Percentiles rank a stretch among this genome's conserved stretches.
Evolutionary conservation across 2,113 vertebrate species (phyloP).

Genomic region (Lichenostomus cassidix): DNA sequence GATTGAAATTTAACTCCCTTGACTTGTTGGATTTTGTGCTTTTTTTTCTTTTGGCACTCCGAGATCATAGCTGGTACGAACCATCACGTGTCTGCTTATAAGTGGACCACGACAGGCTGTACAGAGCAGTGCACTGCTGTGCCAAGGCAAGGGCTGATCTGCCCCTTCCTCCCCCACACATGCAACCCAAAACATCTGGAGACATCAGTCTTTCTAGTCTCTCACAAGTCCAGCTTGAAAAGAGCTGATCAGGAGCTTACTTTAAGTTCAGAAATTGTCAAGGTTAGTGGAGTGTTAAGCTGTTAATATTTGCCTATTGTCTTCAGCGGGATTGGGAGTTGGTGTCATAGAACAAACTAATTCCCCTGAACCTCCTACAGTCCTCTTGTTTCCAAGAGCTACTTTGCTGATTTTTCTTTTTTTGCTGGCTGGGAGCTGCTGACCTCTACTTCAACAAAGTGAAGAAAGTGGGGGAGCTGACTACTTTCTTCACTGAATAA

Average conservation of each 20-base stretch:
- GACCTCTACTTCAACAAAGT: not conserved
- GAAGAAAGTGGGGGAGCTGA: not conserved
- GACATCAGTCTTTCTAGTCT: not conserved
- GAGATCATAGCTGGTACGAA: no score
- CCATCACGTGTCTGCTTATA: no score
- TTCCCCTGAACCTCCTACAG: not conserved
- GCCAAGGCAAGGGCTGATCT: fast-evolving
- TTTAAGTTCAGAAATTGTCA: not conserved
- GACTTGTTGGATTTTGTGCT: no score
- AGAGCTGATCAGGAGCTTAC: not conserved
- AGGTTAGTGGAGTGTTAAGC: not conserved
- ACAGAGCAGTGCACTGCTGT: not conserved
- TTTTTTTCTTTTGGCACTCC: no score
- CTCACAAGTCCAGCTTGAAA: not conserved
- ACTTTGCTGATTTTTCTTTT: not conserved
- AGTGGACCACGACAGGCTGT: no score
- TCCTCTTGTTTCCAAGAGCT: not conserved
- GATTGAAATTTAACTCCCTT: no score
- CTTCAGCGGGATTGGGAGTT: not conserved
- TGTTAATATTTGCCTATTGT: constrained; percentile 7
- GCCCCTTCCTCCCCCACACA: not conserved
- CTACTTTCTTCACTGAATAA: not conserved
- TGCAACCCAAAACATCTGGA: fast-evolving
- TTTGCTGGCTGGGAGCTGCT: not conserved
- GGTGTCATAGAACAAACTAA: not conserved